Evolutionary conservation across 2,888 invertebrate species (phyloP), one percentile per base, ranked within the genome.

Genomic region (Amorpha juglandis): DNA sequence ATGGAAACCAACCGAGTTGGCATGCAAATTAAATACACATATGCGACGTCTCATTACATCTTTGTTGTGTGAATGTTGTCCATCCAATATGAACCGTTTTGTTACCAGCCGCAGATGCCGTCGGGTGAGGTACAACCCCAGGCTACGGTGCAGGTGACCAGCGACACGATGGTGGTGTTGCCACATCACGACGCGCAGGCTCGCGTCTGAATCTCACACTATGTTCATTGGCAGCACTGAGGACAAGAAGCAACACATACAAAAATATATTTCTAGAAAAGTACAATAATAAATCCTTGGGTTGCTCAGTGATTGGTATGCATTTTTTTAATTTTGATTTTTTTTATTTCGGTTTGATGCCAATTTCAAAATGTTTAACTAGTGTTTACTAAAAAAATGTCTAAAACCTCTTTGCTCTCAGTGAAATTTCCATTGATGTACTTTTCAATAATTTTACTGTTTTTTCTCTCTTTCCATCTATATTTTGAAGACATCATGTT

Each of bases 81-180:
- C 70, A 70, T 71, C 68, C 71, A 74, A 67, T 47, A 47, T 1
- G 3, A 38, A 16, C 8, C 14, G 16, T 16, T 21, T 42, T 62
- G 45, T 64, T 53, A 19, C 16, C 77, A 77, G 83, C 77, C 77
- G 71, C 75, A 81, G 68, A 76, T 74, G 19, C 76, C 73, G 6
- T 68, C 65, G 6, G 73, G 48, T 67, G 75, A 71, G 67, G 62
- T 63, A 11, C 70, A 71, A 42, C 70, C 71, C 55, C 70, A 71
- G 65, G 55, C 76, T 69, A 66, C 71, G 50, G 53, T 65, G 64
- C 62, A 70, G 65, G 38, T 50, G 19, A 51, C 78, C 65, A 78
- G 80, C 63, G 76, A 86, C 76, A 91, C 91, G 6, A 83, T 91
- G 69, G 91, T 91, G 64, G 82, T 91, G 71, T 70, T 91, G 73